Conservation (phyloP, 2,888 invertebrate species). For the Drosophila neonasuta region DNA sequence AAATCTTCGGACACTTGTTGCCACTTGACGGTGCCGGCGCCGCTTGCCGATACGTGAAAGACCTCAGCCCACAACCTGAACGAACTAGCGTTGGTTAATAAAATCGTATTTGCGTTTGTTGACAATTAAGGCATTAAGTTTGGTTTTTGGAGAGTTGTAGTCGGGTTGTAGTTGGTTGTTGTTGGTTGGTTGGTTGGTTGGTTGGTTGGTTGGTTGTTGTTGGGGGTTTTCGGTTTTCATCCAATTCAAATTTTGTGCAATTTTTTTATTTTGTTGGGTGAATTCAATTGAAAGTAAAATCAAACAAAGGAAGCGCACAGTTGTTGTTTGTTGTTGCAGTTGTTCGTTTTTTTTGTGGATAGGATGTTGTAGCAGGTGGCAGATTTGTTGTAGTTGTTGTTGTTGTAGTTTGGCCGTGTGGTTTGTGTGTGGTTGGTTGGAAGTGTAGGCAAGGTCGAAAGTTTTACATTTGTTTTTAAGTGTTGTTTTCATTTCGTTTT, state of each 20-base stretch:
- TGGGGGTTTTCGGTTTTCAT: conserved; percentile 25
- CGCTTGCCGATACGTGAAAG: conserved; percentile 97
- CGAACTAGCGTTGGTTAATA: conserved; percentile 81
- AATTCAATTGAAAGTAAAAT: conserved; percentile 50
- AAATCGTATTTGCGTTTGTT: conserved; percentile 36
- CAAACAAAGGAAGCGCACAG: conserved; percentile 45
- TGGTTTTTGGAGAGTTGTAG: conserved; percentile 24
- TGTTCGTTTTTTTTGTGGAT: conserved; percentile 43
- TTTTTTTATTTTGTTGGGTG: conserved; percentile 14
- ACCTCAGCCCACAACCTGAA: conserved; percentile 98
- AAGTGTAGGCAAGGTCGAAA: conserved; percentile 44
- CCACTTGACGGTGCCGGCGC: conserved; percentile 97
- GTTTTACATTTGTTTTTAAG: conserved; percentile 24
- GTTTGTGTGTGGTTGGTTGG: neutral
- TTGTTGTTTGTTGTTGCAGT: conserved; percentile 37
- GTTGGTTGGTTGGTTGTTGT: conserved; percentile 15
- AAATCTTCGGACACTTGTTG: conserved; percentile 98
- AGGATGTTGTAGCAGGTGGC: conserved; percentile 62
- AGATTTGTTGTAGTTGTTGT: conserved; percentile 46
- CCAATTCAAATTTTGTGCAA: conserved; percentile 52
- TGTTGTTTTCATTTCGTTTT: conserved; percentile 27
- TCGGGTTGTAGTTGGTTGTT: conserved; percentile 29
- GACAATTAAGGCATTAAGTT: conserved; percentile 37
- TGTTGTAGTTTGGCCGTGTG: conserved; percentile 19
- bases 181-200: conserved; percentile 1